Evolutionary conservation across 2,888 invertebrate species (phyloP), one percentile per base, ranked within the genome.

Genomic region (Drosophila yooni): DNA sequence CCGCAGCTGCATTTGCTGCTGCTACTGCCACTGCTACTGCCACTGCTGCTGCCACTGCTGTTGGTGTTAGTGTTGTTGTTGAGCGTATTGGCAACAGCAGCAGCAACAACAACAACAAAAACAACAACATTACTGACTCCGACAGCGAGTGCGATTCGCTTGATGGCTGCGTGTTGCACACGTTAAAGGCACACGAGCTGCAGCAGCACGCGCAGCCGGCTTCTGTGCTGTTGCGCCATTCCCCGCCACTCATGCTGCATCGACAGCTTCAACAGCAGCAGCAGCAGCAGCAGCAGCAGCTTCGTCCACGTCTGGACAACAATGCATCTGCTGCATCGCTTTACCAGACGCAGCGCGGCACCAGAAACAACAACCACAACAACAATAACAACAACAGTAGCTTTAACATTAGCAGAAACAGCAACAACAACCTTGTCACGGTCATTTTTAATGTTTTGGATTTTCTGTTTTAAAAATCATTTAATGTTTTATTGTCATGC

Each of bases 381-480:
- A 82, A 43, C 15, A 46, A 66, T 58, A 57, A 63, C 46, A 51
- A 76, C 79, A 81, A 76, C 74, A 83, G 65, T 62, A 77, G 13
- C 50, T 56, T 29, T 52, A 61, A 78, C 82, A 86, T 76, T 76
- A 81, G 71, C 77, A 79, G 67, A 74, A 79, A 68, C 72, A 82
- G 56, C 80, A 81, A 77, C 74, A 86, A 72, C 81, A 85, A 81
- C 82, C 89, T 93, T 84, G 91, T 92, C 86, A 93, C 92, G 74
- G 90, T 93, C 80, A 90, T 93, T 85, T 92, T 93, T 83, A 93
- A 92, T 90, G 91, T 93, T 81, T 91, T 93, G 82, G 93, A 93
- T 79, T 93, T 93, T 88, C 76, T 93, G 75, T 93, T 93, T 88
- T 93, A 84, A 88, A 46, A 67, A 38, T 34, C 53, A 40, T 53